Evolutionary conservation across 2,797 vertebrate genomes (phyloP).

Genomic region (Pterois miles): DNA sequence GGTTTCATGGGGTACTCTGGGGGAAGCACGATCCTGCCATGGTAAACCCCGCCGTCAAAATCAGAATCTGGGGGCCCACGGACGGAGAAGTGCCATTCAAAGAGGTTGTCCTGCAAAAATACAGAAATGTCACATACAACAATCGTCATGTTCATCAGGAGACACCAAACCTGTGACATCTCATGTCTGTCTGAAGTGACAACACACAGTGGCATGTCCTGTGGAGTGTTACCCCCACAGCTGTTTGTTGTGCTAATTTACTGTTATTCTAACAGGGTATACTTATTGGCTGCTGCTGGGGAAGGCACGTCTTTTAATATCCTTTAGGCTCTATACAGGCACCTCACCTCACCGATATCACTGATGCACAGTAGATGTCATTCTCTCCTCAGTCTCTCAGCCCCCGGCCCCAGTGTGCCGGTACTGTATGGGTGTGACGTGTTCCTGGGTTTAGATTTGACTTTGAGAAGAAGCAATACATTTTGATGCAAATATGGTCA

Average conservation of each 20-base stretch:
- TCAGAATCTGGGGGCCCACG: constrained; percentile 97
- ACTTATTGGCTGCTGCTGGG: too few relatives aligned
- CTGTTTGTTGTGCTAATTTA: neutral
- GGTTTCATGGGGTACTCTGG: constrained; percentile 99
- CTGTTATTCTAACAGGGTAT: neutral
- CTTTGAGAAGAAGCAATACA: too few relatives aligned
- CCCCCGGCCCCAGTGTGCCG: too few relatives aligned
- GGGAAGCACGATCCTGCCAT: constrained; percentile 95
- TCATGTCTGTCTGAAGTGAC: neutral
- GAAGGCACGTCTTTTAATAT: neutral
- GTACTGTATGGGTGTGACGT: neutral
- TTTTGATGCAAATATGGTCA: neutral
- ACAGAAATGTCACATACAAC: neutral
- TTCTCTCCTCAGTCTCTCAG: neutral
- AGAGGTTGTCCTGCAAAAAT: constrained; percentile 92
- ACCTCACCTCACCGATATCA: too few relatives aligned
- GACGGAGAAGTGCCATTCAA: constrained; percentile 99
- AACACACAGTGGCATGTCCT: neutral
- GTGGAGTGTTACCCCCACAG: neutral
- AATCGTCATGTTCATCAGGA: neutral
- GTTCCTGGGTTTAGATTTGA: neutral
- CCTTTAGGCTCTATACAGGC: neutral
- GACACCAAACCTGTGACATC: neutral
- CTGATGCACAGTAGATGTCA: neutral
- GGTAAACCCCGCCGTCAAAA: constrained; percentile 96